A percentile compares a stretch with the other conserved stretches of the same genome.
Evolutionary conservation across 2,888 invertebrate species (phyloP).

Genomic region (Neoitamus cyanurus): DNA sequence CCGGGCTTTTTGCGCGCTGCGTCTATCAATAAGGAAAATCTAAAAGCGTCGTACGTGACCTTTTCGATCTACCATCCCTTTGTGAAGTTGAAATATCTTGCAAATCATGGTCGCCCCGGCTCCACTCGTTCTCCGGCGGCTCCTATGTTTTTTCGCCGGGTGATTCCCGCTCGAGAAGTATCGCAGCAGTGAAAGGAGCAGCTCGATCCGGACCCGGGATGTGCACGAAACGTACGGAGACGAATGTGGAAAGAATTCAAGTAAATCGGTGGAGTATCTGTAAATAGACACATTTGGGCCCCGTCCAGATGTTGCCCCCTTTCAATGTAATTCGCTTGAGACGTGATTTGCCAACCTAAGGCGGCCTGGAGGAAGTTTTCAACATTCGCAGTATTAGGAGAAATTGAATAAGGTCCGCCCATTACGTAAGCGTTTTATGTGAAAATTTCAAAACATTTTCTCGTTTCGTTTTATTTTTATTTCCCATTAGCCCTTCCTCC

Average conservation of each 20-base stretch:
- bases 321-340: conserved; percentile 30
- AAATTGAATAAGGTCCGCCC: conserved; percentile 14
- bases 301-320: conserved; percentile 42
- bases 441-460: conserved; percentile 2
- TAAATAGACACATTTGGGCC: conserved; percentile 42
- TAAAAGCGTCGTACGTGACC: conserved; percentile 40
- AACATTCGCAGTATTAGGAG: not conserved
- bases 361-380: not conserved
- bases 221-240: not conserved
- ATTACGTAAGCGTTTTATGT: not conserved
- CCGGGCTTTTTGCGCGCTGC: conserved; percentile 1
- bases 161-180: not conserved
- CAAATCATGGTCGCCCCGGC: conserved; percentile 27
- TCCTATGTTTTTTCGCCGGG: not conserved
- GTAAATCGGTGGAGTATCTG: conserved; percentile 36
- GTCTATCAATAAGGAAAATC: conserved; percentile 40
- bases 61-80: conserved; percentile 33
- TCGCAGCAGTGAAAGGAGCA: not conserved
- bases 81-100: conserved; percentile 44
- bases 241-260: conserved; percentile 9
- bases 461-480: not conserved
- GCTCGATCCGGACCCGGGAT: not conserved
- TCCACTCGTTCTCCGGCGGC: not conserved
- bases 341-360: conserved; percentile 32
- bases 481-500: not conserved